These are phyloP conservation scores for Eospalax fontanierii DNA, from an alignment of 2,797 vertebrate species.

Conservation along the genomic window DNA sequence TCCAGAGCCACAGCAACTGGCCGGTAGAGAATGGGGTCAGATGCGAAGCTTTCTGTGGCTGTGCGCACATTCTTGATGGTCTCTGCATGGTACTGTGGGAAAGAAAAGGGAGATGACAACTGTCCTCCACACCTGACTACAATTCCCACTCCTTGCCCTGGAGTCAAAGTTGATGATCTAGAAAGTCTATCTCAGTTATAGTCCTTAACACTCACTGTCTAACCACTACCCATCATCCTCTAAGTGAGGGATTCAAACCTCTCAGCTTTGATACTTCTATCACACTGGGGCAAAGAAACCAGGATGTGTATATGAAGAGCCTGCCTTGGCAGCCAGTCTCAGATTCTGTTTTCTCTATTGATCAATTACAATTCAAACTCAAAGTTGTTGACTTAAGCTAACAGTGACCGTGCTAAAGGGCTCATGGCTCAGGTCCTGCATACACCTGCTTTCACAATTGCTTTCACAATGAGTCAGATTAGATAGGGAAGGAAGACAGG, in stretches of 20 bases:
- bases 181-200: not conserved
- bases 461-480: not conserved
- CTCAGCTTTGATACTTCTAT: not conserved
- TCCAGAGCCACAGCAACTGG: slow-evolving; percentile 98
- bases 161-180: not conserved
- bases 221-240: accelerated
- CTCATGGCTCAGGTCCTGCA: slow-evolving; percentile 30
- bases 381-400: slow-evolving; percentile 75
- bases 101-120: not conserved
- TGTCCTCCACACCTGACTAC: not conserved
- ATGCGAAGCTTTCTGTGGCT: slow-evolving; percentile 96
- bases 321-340: not conserved
- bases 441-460: not conserved
- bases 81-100: slow-evolving; percentile 95
- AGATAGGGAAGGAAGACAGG: not conserved
- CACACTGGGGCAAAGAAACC: not conserved
- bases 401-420: slow-evolving; percentile 64
- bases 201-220: accelerated
- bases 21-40: slow-evolving; percentile 95
- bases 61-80: slow-evolving; percentile 98
- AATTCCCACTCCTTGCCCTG: accelerated
- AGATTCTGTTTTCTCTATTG: slow-evolving; percentile 13
- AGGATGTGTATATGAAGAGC: not conserved
- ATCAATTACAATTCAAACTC: slow-evolving; percentile 68
- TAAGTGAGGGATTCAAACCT: accelerated